phyloP scores from a whole-genome alignment of 2,113 vertebrate species.

The pig (Sus scrofa) region T2T-Sscrofa CM000821.6:42832501-42833000 shows the following conservation, averaged over 20 bases:
- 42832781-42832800: background rate
- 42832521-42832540: background rate
- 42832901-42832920: background rate
- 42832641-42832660: fast-evolving
- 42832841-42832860: fast-evolving
- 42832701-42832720: background rate
- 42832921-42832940: background rate
- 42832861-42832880: too few relatives aligned
- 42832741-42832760: background rate
- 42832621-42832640: background rate
- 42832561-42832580: too few relatives aligned
- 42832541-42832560: background rate
- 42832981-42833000: background rate
- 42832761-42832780: background rate
- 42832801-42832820: background rate
- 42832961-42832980: fast-evolving
- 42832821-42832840: background rate
- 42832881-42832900: background rate
- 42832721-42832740: background rate
- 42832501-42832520: too few relatives aligned
- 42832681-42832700: too few relatives aligned
- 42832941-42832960: background rate
- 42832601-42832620: fast-evolving
- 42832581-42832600: fast-evolving
- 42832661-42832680: too few relatives aligned